phyloP scores from a whole-genome alignment of 2,113 vertebrate genomes.

The Arvicanthis niloticus region DNA sequence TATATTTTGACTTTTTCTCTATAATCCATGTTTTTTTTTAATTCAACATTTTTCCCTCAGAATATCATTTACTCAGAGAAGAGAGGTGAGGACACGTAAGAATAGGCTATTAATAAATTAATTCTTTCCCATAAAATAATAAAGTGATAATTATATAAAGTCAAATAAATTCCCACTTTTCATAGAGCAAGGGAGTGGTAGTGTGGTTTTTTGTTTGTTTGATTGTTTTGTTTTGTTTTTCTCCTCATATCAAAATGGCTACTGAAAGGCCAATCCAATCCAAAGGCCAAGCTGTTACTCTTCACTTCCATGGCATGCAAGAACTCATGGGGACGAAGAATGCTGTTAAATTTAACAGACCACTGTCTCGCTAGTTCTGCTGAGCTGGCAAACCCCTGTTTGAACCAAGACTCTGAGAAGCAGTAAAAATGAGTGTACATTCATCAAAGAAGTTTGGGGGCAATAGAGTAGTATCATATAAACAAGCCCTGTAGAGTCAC shows the following conservation, averaged over 20 bases:
- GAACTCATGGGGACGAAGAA: conserved; percentile 75
- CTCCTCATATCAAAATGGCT: conserved; percentile 59
- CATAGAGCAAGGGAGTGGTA: conserved; percentile 68
- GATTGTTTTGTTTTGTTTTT: background rate
- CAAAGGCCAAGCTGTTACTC: conserved; percentile 75
- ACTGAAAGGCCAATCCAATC: conserved; percentile 60
- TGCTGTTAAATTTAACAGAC: conserved; percentile 86
- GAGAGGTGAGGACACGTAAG: conserved; percentile 85
- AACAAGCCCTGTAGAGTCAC: conserved; percentile 83
- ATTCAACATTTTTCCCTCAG: conserved; percentile 84
- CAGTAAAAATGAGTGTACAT: conserved; percentile 83
- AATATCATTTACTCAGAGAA: conserved; percentile 81
- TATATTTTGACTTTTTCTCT: conserved; percentile 89
- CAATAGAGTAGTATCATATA: conserved; percentile 81
- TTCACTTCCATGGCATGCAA: conserved; percentile 68
- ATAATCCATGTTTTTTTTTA: conserved; percentile 84
- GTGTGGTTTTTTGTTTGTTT: background rate
- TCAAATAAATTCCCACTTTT: conserved; percentile 78
- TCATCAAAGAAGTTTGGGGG: conserved; percentile 85
- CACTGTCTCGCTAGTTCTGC: conserved; percentile 85
- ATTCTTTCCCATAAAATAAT: conserved; percentile 89
- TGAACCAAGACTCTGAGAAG: conserved; percentile 81
- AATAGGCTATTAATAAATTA: conserved; percentile 92
- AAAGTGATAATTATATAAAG: conserved; percentile 85
- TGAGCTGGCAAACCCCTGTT: conserved; percentile 83